Evolutionary conservation across 2,113 vertebrate species (phyloP), one percentile per base, ranked within the genome.

Genomic region (Fregata magnificens): DNA sequence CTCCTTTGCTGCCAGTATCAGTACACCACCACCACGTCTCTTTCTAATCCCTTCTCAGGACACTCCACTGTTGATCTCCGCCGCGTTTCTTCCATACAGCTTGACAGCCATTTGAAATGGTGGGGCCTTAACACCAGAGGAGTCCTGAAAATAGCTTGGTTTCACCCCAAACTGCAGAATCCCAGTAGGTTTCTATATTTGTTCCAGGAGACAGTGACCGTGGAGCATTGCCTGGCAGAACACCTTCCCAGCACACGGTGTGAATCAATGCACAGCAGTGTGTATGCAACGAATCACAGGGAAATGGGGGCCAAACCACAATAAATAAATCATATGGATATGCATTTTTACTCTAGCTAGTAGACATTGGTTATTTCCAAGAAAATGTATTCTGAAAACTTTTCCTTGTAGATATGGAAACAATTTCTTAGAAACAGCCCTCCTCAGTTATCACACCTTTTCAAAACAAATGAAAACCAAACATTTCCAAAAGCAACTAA

Each of bases 201-300:
- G 9, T 45, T 86, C 42, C 21, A 31, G 1, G 10, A 70, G 59
- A 61, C 17, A 74, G 59, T 2, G 1, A 50, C 36, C 5, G 6
- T 10, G 42, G 47, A 47, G 71, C 63, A 38, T 38, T 61, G 58
- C 49, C 65, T 0, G 0, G 69, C 16, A 91, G 81, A 90, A 53
- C 25, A 82, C 28, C 47, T 86, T 82, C 65, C 38, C 61, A 74
- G 18, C 13, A 32, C 1, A 1, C 0, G 1, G 25, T 61, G 25
- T 65, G 69, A 92, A 88, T 56, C 55, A 58, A 11, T 24, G 38
- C 34, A 61, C 7, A 22, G 36, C 28, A 29, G 34, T 16, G 11
- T 0, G 0, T 6, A 8, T 26, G 45, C 45, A 67, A 71, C 2
- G 1, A 62, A 83, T 66, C 28, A n/a, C 1, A 2, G 29, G 28